Base-by-base conservation (phyloP, 2,113 vertebrate species). In the Myiagra hebetior region DNA sequence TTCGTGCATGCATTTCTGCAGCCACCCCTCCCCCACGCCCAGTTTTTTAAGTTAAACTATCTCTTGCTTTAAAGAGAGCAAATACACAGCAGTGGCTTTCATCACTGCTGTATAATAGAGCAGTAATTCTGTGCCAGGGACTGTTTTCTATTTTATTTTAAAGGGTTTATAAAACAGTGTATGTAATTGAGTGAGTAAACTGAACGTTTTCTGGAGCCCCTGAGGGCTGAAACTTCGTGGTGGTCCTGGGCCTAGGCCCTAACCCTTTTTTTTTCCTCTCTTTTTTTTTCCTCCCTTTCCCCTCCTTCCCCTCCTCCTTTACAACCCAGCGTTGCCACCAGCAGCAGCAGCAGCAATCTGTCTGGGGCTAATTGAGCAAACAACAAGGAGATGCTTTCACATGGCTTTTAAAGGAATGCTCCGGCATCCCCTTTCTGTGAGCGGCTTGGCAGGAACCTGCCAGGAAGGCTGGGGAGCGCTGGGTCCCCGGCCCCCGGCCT, bases 311-410 rank as follows among this genome's bases (percentile, higher is more conserved):
- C 98, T 97, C 97, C 97, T 97, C 96, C 97, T 95, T 98, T 97
- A 97, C 97, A 97, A 94, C 98, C 97, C 92, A 65, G 96, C 76
- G 78, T 95, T 95, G 91, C 93, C 92, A 94, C 93, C 95, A 97
- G 94, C 97, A 97, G 98, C 98, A 97, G 96, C 97, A 97, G 93
- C 96, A 97, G 97, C 98, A 97, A 97, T 97, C 97, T 98, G 97
- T 97, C 98, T 97, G 96, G 94, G 93, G 94, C 95, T 97, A 97
- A 97, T 89, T 97, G 97, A 97, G 96, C 97, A 97, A 97, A 97
- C 97, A 97, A 96, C 96, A 97, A 97, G 96, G 97, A 97, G 97
- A 97, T 97, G 97, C 95, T 97, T 97, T 97, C 95, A 97, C 92
- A 94, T 95, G 93, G 94, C 93, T 95, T 93, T 92, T 95, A 77